phyloP scores from a whole-genome alignment of 2,888 invertebrate species.

The Netelia inedita region DNA sequence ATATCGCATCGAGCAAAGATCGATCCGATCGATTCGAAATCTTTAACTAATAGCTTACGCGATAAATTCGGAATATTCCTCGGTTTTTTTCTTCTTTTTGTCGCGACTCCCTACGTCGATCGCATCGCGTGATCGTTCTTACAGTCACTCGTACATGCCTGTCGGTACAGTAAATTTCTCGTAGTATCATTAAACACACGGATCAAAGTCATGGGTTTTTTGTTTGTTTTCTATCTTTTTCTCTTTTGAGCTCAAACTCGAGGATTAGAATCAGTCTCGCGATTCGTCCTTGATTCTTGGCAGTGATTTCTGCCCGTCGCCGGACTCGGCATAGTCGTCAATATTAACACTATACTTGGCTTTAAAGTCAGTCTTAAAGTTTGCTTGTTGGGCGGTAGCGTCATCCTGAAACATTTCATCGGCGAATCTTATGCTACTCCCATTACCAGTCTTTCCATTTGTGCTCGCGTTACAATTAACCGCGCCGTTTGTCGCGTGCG shows the following conservation, averaged over 20 bases:
- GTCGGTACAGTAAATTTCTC: conserved; percentile 44
- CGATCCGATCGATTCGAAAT: conserved; percentile 59
- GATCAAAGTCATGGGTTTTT: conserved; percentile 15
- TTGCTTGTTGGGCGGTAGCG: conserved; percentile 79
- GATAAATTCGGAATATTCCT: conserved; percentile 65
- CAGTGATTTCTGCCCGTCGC: conserved; percentile 76
- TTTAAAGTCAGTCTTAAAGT: conserved; percentile 84
- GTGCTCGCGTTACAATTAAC: conserved; percentile 75
- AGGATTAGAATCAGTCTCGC: conserved; percentile 78
- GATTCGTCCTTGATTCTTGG: conserved; percentile 78
- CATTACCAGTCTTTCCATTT: conserved; percentile 83
- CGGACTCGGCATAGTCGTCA: conserved; percentile 77
- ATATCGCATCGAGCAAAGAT: conserved; percentile 54
- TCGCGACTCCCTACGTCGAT: conserved; percentile 3
- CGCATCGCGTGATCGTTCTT: not conserved
- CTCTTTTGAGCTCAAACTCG: conserved; percentile 53
- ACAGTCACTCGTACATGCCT: conserved; percentile 38
- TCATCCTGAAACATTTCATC: conserved; percentile 80
- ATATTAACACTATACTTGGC: conserved; percentile 81
- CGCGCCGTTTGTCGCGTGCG: conserved; percentile 77
- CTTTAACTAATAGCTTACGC: conserved; percentile 57
- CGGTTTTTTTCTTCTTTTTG: conserved; percentile 18
- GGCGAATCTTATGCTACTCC: conserved; percentile 80
- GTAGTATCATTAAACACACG: conserved; percentile 30
- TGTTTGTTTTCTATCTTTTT: not conserved